Evolutionary conservation across 1,140 invertebrate genomes (phyloP), one percentile per base, ranked within the genome.

Genomic region (Papilio polytes): DNA sequence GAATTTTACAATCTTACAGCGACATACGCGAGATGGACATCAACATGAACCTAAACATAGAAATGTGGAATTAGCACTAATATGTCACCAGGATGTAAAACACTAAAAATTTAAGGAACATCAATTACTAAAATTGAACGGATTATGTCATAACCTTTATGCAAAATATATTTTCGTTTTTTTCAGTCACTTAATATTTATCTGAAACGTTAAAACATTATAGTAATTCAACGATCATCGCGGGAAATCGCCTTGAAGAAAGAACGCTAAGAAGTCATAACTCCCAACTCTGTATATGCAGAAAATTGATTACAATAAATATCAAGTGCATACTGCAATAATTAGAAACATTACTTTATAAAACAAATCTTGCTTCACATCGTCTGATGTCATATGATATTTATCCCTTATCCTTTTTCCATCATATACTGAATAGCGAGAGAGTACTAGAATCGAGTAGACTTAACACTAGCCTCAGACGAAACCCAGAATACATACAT

Each of bases 21-120:
- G 53, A 18, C 53, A 8, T 56, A 2, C n/a, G 8, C 46, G 12
- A 48, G 12, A 48, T 48, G 46, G 10, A 13, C 10, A 59, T 22
- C 59, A 26, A n/a, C 59, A 63, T 63, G 22, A 63, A 31, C 18
- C 59, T 63, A 63, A 63, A 63, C 59, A 63, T 63, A 63, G 22
- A 12, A 63, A 63, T 63, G 59, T 13, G 22, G 22, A 63, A 63
- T 63, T 63, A 63, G 10, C 59, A 63, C 59, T 63, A 22, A 63
- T 10, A 63, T 63, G 59, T 26, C 22, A 63, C 59, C 22, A 63
- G 59, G 59, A 63, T 63, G 22, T 63, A 12, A 63, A 63, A 31
- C 12, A 22, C 59, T 63, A 22, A 22, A 26, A 56, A 56, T 20
- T 4, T 56, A 15, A 15, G 53, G 53, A 56, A 56, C 53, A n/a